phyloP scores from a whole-genome alignment of 2,113 vertebrate genomes.

The Rhizomys pruinosus region DNA sequence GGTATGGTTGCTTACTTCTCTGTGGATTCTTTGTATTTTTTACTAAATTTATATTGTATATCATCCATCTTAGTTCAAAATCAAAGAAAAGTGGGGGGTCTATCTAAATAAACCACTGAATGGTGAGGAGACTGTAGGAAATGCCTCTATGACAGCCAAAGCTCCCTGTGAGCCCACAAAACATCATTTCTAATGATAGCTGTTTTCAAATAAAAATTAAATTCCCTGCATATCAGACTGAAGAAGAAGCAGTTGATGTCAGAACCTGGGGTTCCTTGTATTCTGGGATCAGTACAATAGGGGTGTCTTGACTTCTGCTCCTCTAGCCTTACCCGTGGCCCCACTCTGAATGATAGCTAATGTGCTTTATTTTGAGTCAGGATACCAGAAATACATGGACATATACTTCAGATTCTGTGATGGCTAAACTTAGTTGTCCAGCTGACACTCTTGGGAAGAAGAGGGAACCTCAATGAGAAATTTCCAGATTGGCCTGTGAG shows the following conservation, averaged over 20 bases:
- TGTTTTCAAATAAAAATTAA: background rate
- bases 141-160: background rate
- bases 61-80: slow-evolving; percentile 42
- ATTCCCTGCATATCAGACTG: background rate
- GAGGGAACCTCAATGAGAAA: too few species aligned
- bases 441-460: too few species aligned
- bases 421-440: too few species aligned
- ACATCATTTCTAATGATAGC: background rate
- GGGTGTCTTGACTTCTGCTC: background rate
- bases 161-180: background rate
- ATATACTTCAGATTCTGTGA: background rate
- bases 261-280: background rate
- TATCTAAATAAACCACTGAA: background rate
- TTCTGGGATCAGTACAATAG: background rate
- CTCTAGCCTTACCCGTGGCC: background rate
- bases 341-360: background rate
- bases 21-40: background rate
- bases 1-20: background rate
- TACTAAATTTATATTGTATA: background rate
- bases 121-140: background rate
- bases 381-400: background rate
- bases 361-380: background rate
- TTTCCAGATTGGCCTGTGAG: too few species aligned
- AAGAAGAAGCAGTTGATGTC: background rate
- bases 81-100: slow-evolving; percentile 4